These are phyloP conservation scores for Venustoraphidia nigricollis DNA, from an alignment of 2,888 invertebrate species.

Conservation along the genomic window DNA sequence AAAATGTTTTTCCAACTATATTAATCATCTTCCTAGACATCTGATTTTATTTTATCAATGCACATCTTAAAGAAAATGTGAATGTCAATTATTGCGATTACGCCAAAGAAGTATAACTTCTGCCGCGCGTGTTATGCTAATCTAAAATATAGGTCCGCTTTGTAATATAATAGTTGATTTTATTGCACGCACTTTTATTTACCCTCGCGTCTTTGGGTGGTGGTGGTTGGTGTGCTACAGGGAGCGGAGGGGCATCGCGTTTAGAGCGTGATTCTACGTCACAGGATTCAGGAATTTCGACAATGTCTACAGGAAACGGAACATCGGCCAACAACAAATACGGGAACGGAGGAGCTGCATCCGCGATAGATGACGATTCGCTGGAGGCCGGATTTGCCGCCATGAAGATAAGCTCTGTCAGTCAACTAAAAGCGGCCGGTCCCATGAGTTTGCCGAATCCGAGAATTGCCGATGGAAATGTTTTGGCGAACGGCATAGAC, in stretches of 20 bases:
- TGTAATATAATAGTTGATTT: no score
- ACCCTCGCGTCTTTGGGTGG: no score
- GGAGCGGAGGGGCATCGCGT: conserved; percentile 20
- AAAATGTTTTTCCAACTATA: no score
- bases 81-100: no score
- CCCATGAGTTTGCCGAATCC: not conserved
- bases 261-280: conserved; percentile 50
- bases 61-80: no score
- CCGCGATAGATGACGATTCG: not conserved
- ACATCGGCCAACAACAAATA: conserved; percentile 10
- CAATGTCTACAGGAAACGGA: conserved; percentile 47
- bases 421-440: not conserved
- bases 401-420: not conserved
- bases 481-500: no score
- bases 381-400: not conserved
- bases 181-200: no score
- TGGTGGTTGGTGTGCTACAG: not conserved
- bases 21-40: no score
- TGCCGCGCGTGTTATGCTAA: no score
- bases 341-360: not conserved
- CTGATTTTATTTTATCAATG: no score
- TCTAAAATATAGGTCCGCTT: no score
- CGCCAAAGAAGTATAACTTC: no score
- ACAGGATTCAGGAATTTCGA: conserved; percentile 79
- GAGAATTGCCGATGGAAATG: not conserved